A percentile compares a stretch with the other conserved stretches of the same genome.
phyloP scores from a whole-genome alignment of 1,140 invertebrate genomes.

The Saccostrea echinata region DNA sequence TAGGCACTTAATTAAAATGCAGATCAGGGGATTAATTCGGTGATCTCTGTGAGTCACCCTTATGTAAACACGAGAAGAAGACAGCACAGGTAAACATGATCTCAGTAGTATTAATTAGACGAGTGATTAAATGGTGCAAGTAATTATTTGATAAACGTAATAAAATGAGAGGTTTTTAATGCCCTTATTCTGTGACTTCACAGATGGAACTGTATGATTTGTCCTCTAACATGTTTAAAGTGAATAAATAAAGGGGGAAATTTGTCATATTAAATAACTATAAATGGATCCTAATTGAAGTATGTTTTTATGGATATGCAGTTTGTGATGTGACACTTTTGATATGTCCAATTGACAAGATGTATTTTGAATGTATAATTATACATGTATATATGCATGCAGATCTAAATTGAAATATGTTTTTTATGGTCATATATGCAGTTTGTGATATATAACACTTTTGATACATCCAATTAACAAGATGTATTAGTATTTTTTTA shows the following conservation, averaged over 20 bases:
- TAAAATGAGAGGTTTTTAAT: not conserved
- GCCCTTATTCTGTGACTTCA: not conserved
- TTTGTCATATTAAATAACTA: too few species aligned
- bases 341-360: not conserved
- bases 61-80: constrained; percentile 4
- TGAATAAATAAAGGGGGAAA: too few species aligned
- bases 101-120: not conserved
- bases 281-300: not conserved
- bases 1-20: constrained; percentile 29
- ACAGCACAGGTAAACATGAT: not conserved
- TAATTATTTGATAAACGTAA: not conserved
- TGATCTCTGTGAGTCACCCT: not conserved
- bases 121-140: not conserved
- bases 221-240: too few species aligned
- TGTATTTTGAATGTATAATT: not conserved
- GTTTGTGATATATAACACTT: too few species aligned
- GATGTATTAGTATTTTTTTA: too few species aligned
- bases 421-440: too few species aligned
- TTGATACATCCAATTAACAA: too few species aligned
- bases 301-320: not conserved
- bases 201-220: not conserved
- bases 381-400: not conserved
- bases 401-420: too few species aligned
- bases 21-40: constrained; percentile 14
- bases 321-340: not conserved